These are phyloP conservation scores for Trochalopteron elliotii DNA, from an alignment of 2,113 vertebrate genomes.

Conservation along the genomic window DNA sequence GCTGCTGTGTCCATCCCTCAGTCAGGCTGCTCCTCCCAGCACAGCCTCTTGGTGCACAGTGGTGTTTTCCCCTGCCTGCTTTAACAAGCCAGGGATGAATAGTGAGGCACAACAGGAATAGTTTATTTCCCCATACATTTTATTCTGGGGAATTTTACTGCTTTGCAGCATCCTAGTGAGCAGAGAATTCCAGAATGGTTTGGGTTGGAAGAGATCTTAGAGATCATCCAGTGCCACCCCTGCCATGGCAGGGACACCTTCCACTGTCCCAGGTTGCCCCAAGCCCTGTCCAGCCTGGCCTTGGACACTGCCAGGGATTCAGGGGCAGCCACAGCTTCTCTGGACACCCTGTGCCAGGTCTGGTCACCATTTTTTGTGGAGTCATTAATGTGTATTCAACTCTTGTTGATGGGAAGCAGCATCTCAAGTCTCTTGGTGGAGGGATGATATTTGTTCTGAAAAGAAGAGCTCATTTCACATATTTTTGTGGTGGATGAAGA, in stretches of 20 bases:
- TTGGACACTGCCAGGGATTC: background rate
- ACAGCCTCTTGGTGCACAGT: accelerated
- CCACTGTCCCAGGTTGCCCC: accelerated
- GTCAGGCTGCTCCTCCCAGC: background rate
- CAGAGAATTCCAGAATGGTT: background rate
- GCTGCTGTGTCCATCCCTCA: background rate
- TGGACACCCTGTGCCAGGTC: background rate
- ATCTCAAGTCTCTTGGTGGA: too few species aligned
- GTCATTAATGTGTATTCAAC: too few species aligned
- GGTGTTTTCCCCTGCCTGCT: background rate
- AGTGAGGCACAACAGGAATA: background rate
- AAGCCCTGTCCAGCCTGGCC: accelerated
- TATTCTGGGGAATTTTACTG: background rate
- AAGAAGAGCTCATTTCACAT: too few species aligned
- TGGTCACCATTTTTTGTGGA: too few species aligned
- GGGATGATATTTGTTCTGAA: too few species aligned
- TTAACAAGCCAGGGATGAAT: background rate
- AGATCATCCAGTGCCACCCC: accelerated
- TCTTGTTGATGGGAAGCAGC: too few species aligned
- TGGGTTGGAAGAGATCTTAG: background rate
- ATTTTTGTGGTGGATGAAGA: too few species aligned
- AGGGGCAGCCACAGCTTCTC: background rate
- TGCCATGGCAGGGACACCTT: background rate
- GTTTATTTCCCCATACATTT: background rate
- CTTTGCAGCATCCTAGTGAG: background rate